Base-by-base conservation (phyloP, 2,797 vertebrate genomes). In the Coendou prehensilis region DNA sequence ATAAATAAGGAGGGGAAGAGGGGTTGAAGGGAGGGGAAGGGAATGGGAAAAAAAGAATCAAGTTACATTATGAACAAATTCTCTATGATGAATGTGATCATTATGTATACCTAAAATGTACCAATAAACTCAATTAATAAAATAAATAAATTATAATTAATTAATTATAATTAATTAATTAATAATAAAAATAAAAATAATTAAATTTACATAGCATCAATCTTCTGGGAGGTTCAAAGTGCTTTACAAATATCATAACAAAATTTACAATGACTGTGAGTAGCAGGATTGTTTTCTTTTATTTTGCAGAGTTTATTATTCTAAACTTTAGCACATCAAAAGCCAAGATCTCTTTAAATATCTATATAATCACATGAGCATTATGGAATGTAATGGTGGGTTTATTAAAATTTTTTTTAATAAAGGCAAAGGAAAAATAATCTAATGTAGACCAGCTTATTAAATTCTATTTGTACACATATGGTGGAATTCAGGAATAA, bases 381-480 rank as follows among this genome's bases (percentile, higher is more conserved):
- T 63, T 69, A 82, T 52, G 61, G 90, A 87, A 52, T 69, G 33
- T 69, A 87, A 80, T 37, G 33, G 23, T 93, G 17, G 47, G 28
- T 78, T 95, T 96, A 56, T 85, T 92, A 76, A 90, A 59, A 63
- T 6, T 67, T 75, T 89, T 88, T 92, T 69, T 0, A 6, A 59
- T 37, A 28, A 98, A 97, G 54, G 69, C 80, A 94, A 98, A 98
- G 73, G 90, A 97, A 96, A 67, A 80, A 85, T 89, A 97, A 94
- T 96, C 88, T 97, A 85, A 97, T 97, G 93, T 95, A 97, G 95
- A 98, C 93, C 87, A 96, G 33, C 78, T 96, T 96, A 94, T 97
- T 98, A 98, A 98, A 98, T 96, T 96, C 73, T 95, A 95, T 97
- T 98, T 98, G 94, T 95, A 96, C 89, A 97, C 96, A 64, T 63